phyloP scores from a whole-genome alignment of 2,797 vertebrate species.

The Hapalemur alaotrensis region DNA sequence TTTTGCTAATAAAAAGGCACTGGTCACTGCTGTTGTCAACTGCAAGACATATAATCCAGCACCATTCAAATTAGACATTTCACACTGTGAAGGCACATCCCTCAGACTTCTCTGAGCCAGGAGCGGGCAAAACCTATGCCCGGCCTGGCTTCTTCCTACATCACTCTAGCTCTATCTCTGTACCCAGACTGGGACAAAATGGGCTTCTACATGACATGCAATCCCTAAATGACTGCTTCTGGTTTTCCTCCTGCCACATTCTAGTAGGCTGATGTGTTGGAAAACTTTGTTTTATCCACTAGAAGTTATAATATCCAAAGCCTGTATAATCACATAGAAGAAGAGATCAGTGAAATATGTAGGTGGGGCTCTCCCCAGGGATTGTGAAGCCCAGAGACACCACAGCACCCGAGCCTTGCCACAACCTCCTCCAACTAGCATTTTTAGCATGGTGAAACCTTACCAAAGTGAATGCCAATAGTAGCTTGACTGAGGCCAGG shows the following conservation, averaged over 20 bases:
- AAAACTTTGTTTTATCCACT: not conserved
- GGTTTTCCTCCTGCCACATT: not conserved
- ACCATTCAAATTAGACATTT: not conserved
- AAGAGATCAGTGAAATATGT: not conserved
- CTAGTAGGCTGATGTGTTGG: not conserved
- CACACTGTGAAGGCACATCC: not conserved
- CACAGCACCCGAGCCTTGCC: not conserved
- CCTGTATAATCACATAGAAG: not conserved
- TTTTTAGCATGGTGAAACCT: not conserved
- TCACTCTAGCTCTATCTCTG: not conserved
- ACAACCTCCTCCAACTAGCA: not conserved
- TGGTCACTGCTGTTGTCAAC: conserved; percentile 95
- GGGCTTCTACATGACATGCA: rapidly evolving
- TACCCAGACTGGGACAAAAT: not conserved
- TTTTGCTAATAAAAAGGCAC: conserved; percentile 95
- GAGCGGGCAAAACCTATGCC: not conserved
- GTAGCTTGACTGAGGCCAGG: not conserved
- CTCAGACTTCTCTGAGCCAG: not conserved
- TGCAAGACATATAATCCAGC: conserved; percentile 83
- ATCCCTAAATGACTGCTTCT: not conserved
- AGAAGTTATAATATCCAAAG: not conserved
- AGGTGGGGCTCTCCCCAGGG: not conserved
- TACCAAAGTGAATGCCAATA: not conserved
- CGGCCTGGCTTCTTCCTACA: not conserved
- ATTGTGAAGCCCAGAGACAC: not conserved